Conservation (phyloP, 2,797 vertebrate species). For the Chloroceryle amazona region DNA sequence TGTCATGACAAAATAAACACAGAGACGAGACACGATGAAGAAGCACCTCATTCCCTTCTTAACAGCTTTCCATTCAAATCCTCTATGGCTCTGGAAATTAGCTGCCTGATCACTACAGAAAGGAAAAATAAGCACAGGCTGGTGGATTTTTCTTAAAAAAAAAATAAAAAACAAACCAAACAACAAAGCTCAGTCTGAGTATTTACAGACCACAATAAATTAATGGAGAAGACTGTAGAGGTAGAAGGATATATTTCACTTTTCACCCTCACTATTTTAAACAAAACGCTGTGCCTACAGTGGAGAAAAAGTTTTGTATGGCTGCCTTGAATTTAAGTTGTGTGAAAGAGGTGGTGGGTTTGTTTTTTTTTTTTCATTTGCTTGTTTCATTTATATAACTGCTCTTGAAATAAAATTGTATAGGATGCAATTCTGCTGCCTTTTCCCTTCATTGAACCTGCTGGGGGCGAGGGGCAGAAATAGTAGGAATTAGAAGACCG, state of each 20-base stretch:
- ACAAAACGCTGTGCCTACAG: neutral
- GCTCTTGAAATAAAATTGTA: neutral
- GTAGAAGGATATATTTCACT: neutral
- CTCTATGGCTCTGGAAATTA: neutral
- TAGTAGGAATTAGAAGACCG: neutral
- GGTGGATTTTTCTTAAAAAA: neutral
- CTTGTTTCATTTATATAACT: neutral
- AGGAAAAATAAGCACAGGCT: neutral
- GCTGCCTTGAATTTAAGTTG: neutral
- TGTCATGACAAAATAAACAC: fast-evolving
- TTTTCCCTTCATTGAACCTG: neutral
- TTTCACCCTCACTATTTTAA: neutral
- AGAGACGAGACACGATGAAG: neutral
- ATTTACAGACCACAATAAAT: neutral
- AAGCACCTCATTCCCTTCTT: neutral
- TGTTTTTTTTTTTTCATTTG: neutral
- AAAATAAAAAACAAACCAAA: neutral
- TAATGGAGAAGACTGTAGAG: neutral
- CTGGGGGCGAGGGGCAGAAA: neutral
- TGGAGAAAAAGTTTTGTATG: neutral
- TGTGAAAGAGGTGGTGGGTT: neutral
- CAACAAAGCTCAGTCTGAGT: neutral
- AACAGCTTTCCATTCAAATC: neutral
- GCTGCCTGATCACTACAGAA: neutral
- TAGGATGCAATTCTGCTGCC: neutral